phyloP scores from a whole-genome alignment of 1,140 invertebrate genomes.

The Cydia splendana region DNA sequence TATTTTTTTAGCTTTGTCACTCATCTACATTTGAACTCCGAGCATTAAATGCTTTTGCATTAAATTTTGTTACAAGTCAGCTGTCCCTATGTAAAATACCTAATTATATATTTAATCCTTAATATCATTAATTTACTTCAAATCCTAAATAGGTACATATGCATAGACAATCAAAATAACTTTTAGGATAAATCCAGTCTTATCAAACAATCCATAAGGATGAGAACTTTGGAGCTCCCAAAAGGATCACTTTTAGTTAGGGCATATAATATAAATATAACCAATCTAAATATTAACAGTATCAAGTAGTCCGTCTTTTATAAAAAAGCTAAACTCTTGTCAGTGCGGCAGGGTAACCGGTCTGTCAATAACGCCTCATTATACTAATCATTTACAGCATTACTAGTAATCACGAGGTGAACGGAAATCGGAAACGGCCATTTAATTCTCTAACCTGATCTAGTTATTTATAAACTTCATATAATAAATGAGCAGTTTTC shows the following conservation, averaged over 20 bases:
- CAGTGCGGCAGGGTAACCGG: background rate
- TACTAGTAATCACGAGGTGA: background rate
- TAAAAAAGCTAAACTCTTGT: background rate
- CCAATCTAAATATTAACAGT: background rate
- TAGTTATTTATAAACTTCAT: background rate
- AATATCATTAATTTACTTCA: too few species aligned
- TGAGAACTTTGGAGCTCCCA: background rate
- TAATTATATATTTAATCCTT: too few species aligned
- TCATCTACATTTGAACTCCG: background rate
- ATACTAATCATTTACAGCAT: slow-evolving; percentile 2
- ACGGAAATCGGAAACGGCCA: slow-evolving; percentile 7
- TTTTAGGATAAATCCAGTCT: background rate
- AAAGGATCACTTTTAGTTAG: background rate
- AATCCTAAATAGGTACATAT: too few species aligned
- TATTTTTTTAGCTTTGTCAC: background rate
- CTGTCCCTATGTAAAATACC: too few species aligned
- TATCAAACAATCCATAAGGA: background rate
- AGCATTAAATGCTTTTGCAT: too few species aligned
- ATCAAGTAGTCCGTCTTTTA: background rate
- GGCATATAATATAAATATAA: background rate
- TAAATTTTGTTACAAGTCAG: too few species aligned
- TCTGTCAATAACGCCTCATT: background rate
- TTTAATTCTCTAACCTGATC: slow-evolving; percentile 8
- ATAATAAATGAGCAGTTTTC: background rate
- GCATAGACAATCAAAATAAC: too few species aligned